Evolutionary conservation across 2,113 vertebrate genomes (phyloP).

Genomic region (Uria lomvia): DNA sequence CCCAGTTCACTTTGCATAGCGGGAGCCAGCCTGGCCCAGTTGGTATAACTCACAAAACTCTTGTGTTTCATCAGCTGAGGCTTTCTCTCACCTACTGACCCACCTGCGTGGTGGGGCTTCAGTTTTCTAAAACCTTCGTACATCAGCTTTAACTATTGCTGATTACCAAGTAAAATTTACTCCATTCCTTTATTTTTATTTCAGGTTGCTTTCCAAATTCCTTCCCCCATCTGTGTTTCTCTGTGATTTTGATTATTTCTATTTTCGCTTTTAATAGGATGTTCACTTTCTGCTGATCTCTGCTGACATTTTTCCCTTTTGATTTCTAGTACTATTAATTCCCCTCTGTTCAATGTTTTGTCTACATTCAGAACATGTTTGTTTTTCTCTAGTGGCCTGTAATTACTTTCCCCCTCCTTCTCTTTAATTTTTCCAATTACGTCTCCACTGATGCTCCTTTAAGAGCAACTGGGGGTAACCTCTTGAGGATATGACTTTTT

Average conservation of each 20-base stretch:
- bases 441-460: not conserved
- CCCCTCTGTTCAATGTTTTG: slow-evolving; percentile 30
- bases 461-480: not conserved
- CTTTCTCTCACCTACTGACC: not conserved
- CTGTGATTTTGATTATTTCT: not conserved
- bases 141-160: not conserved
- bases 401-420: not conserved
- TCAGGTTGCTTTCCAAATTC: not conserved
- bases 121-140: not conserved
- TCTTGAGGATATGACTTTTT: not conserved
- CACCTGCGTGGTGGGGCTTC: not conserved
- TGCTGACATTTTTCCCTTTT: slow-evolving; percentile 8
- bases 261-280: slow-evolving; percentile 14
- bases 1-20: not conserved
- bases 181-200: not conserved
- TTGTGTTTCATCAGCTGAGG: not conserved
- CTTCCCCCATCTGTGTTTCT: not conserved
- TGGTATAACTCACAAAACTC: not conserved
- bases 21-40: not conserved
- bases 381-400: slow-evolving; percentile 20
- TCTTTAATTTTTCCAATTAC: slow-evolving; percentile 12
- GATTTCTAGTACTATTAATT: slow-evolving; percentile 43
- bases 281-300: slow-evolving; percentile 40
- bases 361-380: slow-evolving; percentile 38
- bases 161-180: not conserved